These are phyloP conservation scores for Hemicentrotus pulcherrimus DNA, from an alignment of 35 echinoderm and acorn worm species.

Conservation along the genomic window DNA sequence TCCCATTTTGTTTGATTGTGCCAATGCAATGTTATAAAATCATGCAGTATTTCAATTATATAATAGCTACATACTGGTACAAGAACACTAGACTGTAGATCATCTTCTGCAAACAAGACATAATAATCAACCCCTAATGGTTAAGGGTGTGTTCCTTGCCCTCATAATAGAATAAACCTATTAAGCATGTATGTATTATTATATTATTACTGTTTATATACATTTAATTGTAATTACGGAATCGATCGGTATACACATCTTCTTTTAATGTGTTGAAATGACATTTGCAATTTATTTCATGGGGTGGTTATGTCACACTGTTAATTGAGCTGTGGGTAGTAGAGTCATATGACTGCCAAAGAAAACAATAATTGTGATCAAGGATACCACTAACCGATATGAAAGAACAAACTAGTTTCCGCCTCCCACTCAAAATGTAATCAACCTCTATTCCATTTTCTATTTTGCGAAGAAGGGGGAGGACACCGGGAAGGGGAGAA, in stretches of 20 bases:
- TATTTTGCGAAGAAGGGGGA: not conserved
- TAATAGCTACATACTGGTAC: too few species aligned
- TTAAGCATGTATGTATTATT: not conserved
- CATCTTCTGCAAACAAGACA: too few species aligned
- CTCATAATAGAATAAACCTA: not conserved
- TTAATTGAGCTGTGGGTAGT: not conserved
- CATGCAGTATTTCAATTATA: too few species aligned
- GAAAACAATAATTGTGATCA: too few species aligned
- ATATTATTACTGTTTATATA: too few species aligned
- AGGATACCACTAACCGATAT: not conserved
- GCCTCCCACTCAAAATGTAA: not conserved
- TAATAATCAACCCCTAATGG: too few species aligned
- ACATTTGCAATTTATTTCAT: not conserved
- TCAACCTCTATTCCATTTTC: not conserved
- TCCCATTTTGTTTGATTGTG: too few species aligned
- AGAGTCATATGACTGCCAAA: too few species aligned
- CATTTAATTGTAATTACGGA: not conserved
- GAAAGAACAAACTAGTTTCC: not conserved
- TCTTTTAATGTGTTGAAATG: not conserved
- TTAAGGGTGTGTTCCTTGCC: not conserved
- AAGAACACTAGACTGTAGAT: too few species aligned
- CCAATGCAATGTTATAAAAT: too few species aligned
- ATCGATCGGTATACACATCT: not conserved
- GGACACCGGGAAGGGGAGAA: not conserved
- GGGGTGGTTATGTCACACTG: not conserved